Evolutionary conservation across 2,888 invertebrate species (phyloP), one percentile per base, ranked within the genome.

Genomic region (Morpho helenor): DNA sequence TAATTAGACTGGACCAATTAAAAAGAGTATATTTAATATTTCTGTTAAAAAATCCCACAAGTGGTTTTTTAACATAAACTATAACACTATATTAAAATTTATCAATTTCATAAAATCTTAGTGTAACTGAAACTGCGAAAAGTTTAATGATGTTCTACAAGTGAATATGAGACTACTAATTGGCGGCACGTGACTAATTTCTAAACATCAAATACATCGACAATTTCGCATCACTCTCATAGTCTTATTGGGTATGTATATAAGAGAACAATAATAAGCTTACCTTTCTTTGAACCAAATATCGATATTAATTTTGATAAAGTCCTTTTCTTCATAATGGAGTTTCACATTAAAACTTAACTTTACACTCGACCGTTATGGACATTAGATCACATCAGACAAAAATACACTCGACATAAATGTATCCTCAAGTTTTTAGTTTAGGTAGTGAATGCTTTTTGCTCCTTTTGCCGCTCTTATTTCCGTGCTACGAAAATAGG

Each of bases 401-500:
- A 79, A 75, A 88, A 89, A 89, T 88, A 89, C 82, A 82, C 81
- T 74, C 82, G 69, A 79, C 81, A 82, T 82, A 65, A 56, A 59
- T 56, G 52, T 64, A 59, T 84, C 84, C 84, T 84, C 84, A 82
- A 87, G 83, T 88, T 89, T 88, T 89, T 88, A 84, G 82, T 88
- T 89, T 88, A 84, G 82, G 74, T 82, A 78, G 84, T 77, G 78
- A 74, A 72, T 69, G 76, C 84, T 84, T 89, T 90, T 90, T 89
- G 88, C 82, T 88, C 87, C 87, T 89, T 87, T 89, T 89, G 84
- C 84, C 82, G 87, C 84, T 88, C 87, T 88, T 90, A 90, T 88
- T 90, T 90, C 90, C 89, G 90, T 90, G 84, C 84, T 85, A 88
- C 90, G 84, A 89, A 90, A 90, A 90, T 90, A 90, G 89, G 84